Evolutionary conservation across 2,797 vertebrate genomes (phyloP).

Genomic region (Peromyscus eremicus): DNA sequence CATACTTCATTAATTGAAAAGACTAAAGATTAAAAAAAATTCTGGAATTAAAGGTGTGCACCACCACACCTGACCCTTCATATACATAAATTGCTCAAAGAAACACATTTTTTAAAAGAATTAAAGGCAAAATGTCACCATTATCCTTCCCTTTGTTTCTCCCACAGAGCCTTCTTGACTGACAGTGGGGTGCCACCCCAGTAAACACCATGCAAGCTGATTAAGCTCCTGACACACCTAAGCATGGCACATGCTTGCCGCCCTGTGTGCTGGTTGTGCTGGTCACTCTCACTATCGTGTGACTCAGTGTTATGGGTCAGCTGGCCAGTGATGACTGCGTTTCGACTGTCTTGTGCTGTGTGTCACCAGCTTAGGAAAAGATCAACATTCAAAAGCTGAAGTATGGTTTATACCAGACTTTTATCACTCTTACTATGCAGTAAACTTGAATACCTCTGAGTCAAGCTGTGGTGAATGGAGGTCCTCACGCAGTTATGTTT

Average conservation of each 20-base stretch:
- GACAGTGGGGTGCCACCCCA: too few species aligned
- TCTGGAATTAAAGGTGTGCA: not conserved
- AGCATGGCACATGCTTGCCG: not conserved
- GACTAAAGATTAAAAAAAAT: not conserved
- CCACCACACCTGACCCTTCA: not conserved
- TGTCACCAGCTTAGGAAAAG: not conserved
- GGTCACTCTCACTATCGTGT: not conserved
- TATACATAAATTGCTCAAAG: not conserved
- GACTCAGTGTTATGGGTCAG: not conserved
- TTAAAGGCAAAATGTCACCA: not conserved
- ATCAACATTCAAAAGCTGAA: not conserved
- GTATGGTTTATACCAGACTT: not conserved
- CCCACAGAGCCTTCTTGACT: not conserved
- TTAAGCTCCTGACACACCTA: not conserved
- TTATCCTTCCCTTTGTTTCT: not conserved
- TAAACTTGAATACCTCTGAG: not conserved
- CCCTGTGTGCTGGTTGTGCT: not conserved
- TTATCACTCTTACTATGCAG: not conserved
- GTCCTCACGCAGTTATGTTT: not conserved
- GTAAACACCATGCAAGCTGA: not conserved
- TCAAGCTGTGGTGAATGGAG: not conserved
- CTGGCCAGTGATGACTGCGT: too few species aligned
- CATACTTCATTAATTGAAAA: not conserved
- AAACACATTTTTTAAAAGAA: slow-evolving; percentile 11
- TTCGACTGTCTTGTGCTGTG: not conserved